Base-by-base conservation (phyloP, 2,888 invertebrate species). In the Drosophila picticornis region DNA sequence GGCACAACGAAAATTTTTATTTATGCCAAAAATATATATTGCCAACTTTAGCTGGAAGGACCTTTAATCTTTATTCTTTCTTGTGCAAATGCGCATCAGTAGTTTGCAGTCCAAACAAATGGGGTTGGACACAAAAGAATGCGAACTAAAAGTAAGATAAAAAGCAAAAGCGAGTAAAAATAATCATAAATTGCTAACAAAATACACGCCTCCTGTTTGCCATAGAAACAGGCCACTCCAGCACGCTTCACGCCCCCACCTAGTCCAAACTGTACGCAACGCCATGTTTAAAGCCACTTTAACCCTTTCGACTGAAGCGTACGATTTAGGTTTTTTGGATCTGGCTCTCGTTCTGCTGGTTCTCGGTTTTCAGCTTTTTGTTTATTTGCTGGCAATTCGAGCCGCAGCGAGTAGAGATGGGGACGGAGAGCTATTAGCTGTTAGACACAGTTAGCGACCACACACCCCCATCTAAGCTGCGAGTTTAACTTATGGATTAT, bases 401-500 rank as follows among this genome's bases (percentile, higher is more conserved):
- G 57, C 73, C 80, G 51, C 76, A 80, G 34, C 38, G 27, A n/a
- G 11, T 22, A 48, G 58, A 25, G 52, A 5, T 31, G 43, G n/a
- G 55, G 27, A 31, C 29, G 38, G 48, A 43, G n/a, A 69, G 60
- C 61, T 72, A 75, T 46, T 46, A 50, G 64, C 71, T 63, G 64
- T 74, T 65, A 80, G 59, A 72, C 68, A 78, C 78, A 72, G 72
- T 77, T 77, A 81, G 76, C 72, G 72, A 76, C 68, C 80, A 51
- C 80, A 59, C 31, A 66, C 48, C 38, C 50, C 27, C 63, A 58
- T 55, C 59, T 70, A 67, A 65, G 67, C 70, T 72, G 51, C 25
- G 65, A 77, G 82, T 70, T 86, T 83, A 86, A 88, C 85, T 86
- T 88, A 88, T 84, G 88, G 85, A 88, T 88, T 88, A 85, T 81